These are phyloP conservation scores for Calidris pugnax DNA, from an alignment of 2,113 vertebrate species.

Conservation along the genomic window DNA sequence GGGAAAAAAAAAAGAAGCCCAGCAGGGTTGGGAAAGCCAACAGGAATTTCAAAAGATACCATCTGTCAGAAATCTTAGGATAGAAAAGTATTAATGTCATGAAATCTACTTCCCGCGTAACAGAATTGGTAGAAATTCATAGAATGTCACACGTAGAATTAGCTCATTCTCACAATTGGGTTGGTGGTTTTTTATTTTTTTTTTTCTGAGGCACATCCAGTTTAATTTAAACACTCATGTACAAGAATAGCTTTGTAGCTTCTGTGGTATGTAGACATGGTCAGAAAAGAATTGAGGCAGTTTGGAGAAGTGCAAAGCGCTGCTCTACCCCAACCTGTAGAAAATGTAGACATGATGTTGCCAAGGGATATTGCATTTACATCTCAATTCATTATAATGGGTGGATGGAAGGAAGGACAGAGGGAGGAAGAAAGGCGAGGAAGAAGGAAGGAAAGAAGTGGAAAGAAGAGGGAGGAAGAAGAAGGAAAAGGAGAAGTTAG, in stretches of 20 bases:
- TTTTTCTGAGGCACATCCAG: background rate
- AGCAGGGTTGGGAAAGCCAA: background rate
- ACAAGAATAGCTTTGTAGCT: constrained; percentile 29
- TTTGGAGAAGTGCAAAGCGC: background rate
- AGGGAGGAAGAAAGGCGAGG: background rate
- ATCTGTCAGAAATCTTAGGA: background rate
- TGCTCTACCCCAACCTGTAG: background rate
- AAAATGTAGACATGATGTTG: background rate
- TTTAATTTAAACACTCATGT: constrained; percentile 4
- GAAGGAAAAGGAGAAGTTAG: background rate
- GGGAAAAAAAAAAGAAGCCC: background rate
- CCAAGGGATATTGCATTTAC: background rate
- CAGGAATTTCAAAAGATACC: background rate
- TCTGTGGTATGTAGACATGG: constrained; percentile 15
- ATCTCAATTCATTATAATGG: background rate
- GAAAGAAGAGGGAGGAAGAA: background rate
- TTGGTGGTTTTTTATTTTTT: background rate
- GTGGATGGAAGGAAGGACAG: background rate
- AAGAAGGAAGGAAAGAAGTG: background rate
- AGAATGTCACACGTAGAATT: background rate
- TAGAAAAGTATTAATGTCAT: background rate
- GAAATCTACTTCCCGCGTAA: background rate
- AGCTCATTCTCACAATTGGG: background rate
- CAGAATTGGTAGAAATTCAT: background rate
- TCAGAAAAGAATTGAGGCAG: background rate